Base-by-base conservation (phyloP, 1,140 invertebrate species). In the Saxidomus purpurata region DNA sequence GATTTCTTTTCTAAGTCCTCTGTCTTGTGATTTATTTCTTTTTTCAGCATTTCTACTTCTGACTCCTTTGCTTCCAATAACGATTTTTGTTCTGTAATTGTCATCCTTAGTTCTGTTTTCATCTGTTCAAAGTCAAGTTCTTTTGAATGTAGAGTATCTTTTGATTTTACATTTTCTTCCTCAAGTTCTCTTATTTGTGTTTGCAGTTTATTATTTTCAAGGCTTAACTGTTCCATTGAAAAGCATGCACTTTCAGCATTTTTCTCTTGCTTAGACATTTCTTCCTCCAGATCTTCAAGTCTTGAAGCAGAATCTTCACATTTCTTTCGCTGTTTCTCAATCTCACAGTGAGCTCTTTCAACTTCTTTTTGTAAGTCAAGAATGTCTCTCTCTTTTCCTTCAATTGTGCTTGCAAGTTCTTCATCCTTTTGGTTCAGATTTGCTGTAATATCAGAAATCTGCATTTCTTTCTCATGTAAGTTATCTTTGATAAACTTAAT, bases 1-100 rank as follows among this genome's bases (percentile, higher is more conserved):
- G 28, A 22, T 52, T 49, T 47, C 34, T 17, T 34, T 17, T 74
- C 83, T 28, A 85, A 31, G 13, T 55, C 69, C 36, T 76, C 59
- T 22, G 36, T 43, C 36, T 67, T 87, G 34, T 77, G 55, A 15
- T 61, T 15, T 9, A 87, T 28, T 67, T 87, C 85, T 47, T 79
- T 49, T n/a, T 67, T 80, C n/a, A 87, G 17, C 34, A 15, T 19
- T 34, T 61, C 28, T 19, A 79, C 40, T 79, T 87, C 71, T 40
- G 36, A 25, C 1, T 85, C 67, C 34, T 59, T 85, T 19, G 34
- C 83, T 31, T 52, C 67, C 22, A 28, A 15, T 49, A 47, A 43
- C 3, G 22, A 19, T 38, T 74, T n/a, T 0, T 74, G 19, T 38
- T 85, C 83, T 31, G 28, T 67, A 47, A 71, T 38, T 49, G 49